Base-by-base conservation (phyloP, 2,113 vertebrate genomes). In the Hypocryptadius cinnamomeus region DNA sequence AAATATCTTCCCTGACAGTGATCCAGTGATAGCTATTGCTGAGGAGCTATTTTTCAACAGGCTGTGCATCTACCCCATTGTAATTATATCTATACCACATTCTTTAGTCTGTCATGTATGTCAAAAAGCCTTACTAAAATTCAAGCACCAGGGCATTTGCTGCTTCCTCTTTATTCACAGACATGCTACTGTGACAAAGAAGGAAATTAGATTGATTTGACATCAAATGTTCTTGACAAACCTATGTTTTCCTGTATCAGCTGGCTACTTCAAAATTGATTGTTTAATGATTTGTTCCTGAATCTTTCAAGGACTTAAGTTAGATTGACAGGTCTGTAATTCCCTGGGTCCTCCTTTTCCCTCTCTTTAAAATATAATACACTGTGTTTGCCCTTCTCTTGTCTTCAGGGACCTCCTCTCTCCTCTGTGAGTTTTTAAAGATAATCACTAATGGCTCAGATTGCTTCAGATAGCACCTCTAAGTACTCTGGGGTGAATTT, bases 381-480 rank as follows among this genome's bases (percentile, higher is more conserved):
- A 68, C 24, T 65, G 15, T 61, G 53, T 92, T 94, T 83, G 89
- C 77, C 92, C 83, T 92, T 90, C 73, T 84, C 40, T 54, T 86
- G 60, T 90, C 90, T 93, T 86, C 61, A 48, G 86, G 86, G 90
- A 94, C 80, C 80, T 93, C 83, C 86, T 92, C 20, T 88, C 68
- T 96, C 92, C 85, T 96, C 80, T 84, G 70, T 60, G 90, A 92
- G 73, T 89, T 94, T 77, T 92, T 84, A 65, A 73, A 95, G 83
- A 92, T 95, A 94, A 96, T 96, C 92, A 64, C 83, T 95, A 94
- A 96, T 92, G 65, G 90, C 76, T 95, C 80, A 81, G 0, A 93
- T 94, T 93, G 83, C 86, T 93, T 89, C 86, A 95, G 86, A 86
- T 37, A 79, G 77, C 1, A 37, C 69, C 77, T 90, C 81, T 89